A percentile compares a stretch with the other conserved stretches of the same genome.
Conservation (phyloP, 1,140 invertebrate species). For the Drosophila sturtevanti region DNA sequence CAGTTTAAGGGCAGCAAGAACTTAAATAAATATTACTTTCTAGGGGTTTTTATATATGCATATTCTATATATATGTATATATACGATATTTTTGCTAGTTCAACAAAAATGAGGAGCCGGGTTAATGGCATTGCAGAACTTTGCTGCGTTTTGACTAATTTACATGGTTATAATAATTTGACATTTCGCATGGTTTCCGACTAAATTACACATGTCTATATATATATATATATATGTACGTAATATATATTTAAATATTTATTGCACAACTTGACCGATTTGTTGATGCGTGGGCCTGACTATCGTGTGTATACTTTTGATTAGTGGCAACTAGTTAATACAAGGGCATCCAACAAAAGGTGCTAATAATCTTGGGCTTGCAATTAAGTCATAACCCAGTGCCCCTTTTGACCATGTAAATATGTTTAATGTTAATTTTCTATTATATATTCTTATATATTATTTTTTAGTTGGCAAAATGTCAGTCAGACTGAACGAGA, state of each 20-base stretch:
- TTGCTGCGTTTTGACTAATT: conserved; percentile 48
- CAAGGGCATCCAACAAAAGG: conserved; percentile 33
- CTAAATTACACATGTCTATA: conserved; percentile 2
- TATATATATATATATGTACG: background rate
- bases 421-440: background rate
- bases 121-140: conserved; percentile 45
- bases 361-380: conserved; percentile 45
- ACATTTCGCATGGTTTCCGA: conserved; percentile 39
- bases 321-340: conserved; percentile 45
- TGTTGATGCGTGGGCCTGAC: conserved; percentile 58
- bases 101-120: conserved; percentile 30
- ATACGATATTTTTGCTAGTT: conserved; percentile 24
- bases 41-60: conserved; percentile 9
- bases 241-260: background rate
- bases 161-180: conserved; percentile 46
- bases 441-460: conserved; percentile 17
- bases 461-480: conserved; percentile 55
- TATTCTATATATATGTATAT: too few relatives aligned
- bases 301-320: conserved; percentile 43
- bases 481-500: conserved; percentile 76
- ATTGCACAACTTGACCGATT: conserved; percentile 38
- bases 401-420: background rate
- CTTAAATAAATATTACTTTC: background rate
- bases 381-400: conserved; percentile 14
- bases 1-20: conserved; percentile 15